These are phyloP conservation scores for Eristalis intricaria DNA, from an alignment of 2,888 invertebrate genomes.

Conservation along the genomic window DNA sequence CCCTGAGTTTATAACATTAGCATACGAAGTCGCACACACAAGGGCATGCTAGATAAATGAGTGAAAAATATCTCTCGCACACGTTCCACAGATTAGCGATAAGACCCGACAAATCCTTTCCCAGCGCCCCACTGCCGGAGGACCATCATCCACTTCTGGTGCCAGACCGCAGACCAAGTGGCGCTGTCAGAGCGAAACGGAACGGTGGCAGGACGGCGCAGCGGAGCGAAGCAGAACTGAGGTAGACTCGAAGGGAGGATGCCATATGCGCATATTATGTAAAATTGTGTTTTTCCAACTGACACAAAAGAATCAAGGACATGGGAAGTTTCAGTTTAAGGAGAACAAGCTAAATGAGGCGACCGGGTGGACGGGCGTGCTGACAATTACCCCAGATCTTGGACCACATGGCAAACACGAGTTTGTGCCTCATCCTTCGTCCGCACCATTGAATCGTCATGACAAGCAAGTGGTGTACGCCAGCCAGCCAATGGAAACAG, in stretches of 20 bases:
- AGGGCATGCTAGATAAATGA: slow-evolving; percentile 34
- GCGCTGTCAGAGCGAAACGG: background rate
- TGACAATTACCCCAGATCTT: slow-evolving; percentile 61
- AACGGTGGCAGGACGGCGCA: slow-evolving; percentile 14
- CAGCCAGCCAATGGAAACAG: slow-evolving; percentile 16
- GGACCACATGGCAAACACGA: slow-evolving; percentile 49
- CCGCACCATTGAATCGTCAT: slow-evolving; percentile 56
- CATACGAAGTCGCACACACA: slow-evolving; percentile 16
- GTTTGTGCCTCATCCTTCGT: slow-evolving; percentile 16
- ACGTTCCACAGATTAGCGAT: slow-evolving; percentile 55
- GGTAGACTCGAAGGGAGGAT: slow-evolving; percentile 5
- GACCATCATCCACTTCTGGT: slow-evolving; percentile 33
- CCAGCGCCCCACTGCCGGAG: background rate
- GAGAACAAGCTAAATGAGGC: background rate
- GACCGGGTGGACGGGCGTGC: background rate
- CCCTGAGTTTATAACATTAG: slow-evolving; percentile 23
- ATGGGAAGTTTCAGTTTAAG: slow-evolving; percentile 41
- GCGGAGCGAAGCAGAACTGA: background rate
- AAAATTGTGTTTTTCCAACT: slow-evolving; percentile 61
- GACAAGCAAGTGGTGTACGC: slow-evolving; percentile 27
- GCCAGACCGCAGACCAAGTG: slow-evolving; percentile 44
- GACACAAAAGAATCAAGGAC: slow-evolving; percentile 66
- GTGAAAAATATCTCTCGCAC: slow-evolving; percentile 33
- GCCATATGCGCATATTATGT: slow-evolving; percentile 58
- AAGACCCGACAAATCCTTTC: slow-evolving; percentile 37